Evolutionary conservation across 37 sponge, comb jelly and placozoan species (phyloP).

Genomic region (Cliona cf. orientalis): DNA sequence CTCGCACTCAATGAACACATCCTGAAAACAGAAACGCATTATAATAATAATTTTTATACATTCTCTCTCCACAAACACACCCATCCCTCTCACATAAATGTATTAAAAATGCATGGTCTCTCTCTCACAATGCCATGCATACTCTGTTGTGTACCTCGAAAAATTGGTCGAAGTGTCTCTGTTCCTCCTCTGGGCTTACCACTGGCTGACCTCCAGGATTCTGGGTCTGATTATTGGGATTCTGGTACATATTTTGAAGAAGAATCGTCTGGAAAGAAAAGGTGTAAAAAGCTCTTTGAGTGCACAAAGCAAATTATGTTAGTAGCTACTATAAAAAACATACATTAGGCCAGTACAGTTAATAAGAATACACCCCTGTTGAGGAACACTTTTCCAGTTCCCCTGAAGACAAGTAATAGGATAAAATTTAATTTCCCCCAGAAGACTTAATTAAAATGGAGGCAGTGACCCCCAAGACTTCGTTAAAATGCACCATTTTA

Average conservation of each 20-base stretch:
- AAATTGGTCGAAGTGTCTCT: slow-evolving; percentile 89
- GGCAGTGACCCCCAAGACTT: too few relatives aligned
- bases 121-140: too few relatives aligned
- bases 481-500: too few relatives aligned
- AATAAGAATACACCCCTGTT: too few relatives aligned
- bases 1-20: slow-evolving; percentile 95
- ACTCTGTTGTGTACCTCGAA: slow-evolving; percentile 79
- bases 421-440: too few relatives aligned
- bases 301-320: neutral
- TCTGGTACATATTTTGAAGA: slow-evolving; percentile 94
- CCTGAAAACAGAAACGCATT: slow-evolving; percentile 34
- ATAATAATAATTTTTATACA: neutral
- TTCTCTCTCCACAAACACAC: neutral
- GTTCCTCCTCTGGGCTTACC: slow-evolving; percentile 81
- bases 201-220: slow-evolving; percentile 62
- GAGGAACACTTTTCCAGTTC: too few relatives aligned
- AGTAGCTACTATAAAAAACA: too few relatives aligned
- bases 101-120: neutral
- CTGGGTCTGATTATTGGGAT: slow-evolving; percentile 86
- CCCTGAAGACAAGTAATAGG: too few relatives aligned
- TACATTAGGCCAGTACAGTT: too few relatives aligned
- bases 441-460: too few relatives aligned
- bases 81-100: neutral
- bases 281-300: neutral
- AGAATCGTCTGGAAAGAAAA: slow-evolving; percentile 83